phyloP scores from a whole-genome alignment of 1,140 invertebrate species.

The Drosophila littoralis region DNA sequence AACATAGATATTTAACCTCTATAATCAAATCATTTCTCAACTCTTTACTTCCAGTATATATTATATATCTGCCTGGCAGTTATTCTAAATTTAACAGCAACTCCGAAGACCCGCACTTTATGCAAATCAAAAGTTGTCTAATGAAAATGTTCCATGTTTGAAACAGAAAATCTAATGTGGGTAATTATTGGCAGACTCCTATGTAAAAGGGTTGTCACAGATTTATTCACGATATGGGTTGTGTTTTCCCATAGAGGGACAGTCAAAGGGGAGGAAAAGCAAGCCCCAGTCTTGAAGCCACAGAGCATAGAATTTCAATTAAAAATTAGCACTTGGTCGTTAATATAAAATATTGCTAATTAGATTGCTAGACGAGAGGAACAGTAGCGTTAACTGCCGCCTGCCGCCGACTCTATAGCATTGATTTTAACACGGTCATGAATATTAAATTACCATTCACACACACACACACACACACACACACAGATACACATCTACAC shows the following conservation, averaged over 20 bases:
- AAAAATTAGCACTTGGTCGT: conserved; percentile 77
- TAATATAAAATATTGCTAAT: conserved; percentile 82
- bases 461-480: conserved; percentile 30
- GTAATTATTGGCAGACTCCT: conserved; percentile 68
- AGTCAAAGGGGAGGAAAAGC: not conserved
- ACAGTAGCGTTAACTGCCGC: conserved; percentile 49
- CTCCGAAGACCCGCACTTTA: conserved; percentile 5
- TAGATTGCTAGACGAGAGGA: conserved; percentile 56
- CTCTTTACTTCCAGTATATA: no score
- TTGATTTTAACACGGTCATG: conserved; percentile 81
- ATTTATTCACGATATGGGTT: conserved; percentile 49
- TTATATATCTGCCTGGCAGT: not conserved
- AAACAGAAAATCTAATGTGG: conserved; percentile 58
- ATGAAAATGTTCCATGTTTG: conserved; percentile 10
- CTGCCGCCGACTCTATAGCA: conserved; percentile 51
- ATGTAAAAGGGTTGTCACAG: conserved; percentile 56
- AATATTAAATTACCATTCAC: conserved; percentile 77
- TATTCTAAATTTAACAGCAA: not conserved
- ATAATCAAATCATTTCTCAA: no score
- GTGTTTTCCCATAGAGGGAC: not conserved
- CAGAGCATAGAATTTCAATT: conserved; percentile 75
- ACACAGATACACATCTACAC: conserved; percentile 9
- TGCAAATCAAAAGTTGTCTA: not conserved
- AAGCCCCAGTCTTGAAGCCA: not conserved
- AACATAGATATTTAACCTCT: no score